Base-by-base conservation (phyloP, 2,888 invertebrate genomes). In the Ormyrus nitidulus region DNA sequence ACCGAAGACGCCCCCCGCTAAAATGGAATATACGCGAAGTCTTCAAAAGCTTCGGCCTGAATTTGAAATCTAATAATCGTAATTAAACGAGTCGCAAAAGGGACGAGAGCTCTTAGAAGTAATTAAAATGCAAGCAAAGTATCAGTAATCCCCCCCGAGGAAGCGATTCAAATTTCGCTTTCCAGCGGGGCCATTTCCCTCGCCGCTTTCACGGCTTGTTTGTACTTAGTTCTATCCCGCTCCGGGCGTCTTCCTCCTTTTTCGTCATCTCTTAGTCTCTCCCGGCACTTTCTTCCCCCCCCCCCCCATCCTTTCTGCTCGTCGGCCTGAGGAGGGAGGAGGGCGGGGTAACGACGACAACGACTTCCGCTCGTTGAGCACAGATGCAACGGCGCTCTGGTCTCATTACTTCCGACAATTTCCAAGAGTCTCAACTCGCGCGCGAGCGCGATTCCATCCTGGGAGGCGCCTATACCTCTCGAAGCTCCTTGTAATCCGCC, bases 351-450 rank as follows among this genome's bases (percentile, higher is more conserved):
- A 77, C 58, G 61, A 78, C 77, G 77, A 77, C 77, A 66, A 78
- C 71, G 72, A 68, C 72, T 78, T 78, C 78, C 72, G 72, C 78
- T 78, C 72, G 78, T 78, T 78, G 78, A 78, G 61, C 72, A 65
- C 64, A 71, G 71, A 77, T 54, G 61, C 66, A 71, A 54, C 49
- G 70, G n/a, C 56, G 66, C 54, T 68, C 66, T 54, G 49, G 72
- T 72, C 78, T 78, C 78, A 72, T 78, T 78, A 73, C 78, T 78
- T 73, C 72, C 72, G 72, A 78, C 68, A 78, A 78, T 78, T 78
- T 78, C 66, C 66, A 72, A 66, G 72, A 78, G 65, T 68, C 49
- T 68, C 66, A 48, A 65, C 61, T 70, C 5, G 49, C 76, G 34
- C 34, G 34, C 34, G 4, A 34, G 34, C 34, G 46, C 68, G 10